A percentile compares a stretch with the other conserved stretches of the same genome.
phyloP scores from a whole-genome alignment of 2,888 invertebrate genomes.

The Coleophora deauratella region DNA sequence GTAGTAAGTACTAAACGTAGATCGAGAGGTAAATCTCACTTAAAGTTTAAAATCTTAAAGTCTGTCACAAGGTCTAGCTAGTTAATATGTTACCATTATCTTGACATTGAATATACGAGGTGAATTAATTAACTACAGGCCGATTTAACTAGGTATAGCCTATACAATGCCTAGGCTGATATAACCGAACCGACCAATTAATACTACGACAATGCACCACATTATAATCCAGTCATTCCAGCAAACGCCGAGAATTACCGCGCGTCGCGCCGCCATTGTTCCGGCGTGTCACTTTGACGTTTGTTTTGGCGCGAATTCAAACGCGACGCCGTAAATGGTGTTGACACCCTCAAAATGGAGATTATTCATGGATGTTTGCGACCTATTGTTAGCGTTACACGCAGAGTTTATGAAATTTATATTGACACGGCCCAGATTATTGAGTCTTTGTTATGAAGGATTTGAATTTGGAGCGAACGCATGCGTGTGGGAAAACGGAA shows the following conservation, averaged over 20 bases:
- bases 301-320: constrained; percentile 57
- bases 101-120: too few relatives aligned
- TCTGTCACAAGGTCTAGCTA: too few relatives aligned
- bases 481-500: constrained; percentile 47
- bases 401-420: constrained; percentile 67
- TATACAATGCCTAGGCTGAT: constrained; percentile 1
- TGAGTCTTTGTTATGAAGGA: constrained; percentile 60
- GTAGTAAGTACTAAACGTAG: too few relatives aligned
- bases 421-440: constrained; percentile 66
- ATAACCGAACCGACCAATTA: constrained; percentile 37
- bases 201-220: constrained; percentile 43
- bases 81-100: too few relatives aligned
- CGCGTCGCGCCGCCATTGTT: constrained; percentile 45
- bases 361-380: constrained; percentile 69
- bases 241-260: constrained; percentile 36
- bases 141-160: too few relatives aligned
- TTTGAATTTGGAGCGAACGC: constrained; percentile 46
- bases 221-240: constrained; percentile 26
- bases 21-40: too few relatives aligned
- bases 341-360: constrained; percentile 68
- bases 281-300: constrained; percentile 46
- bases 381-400: constrained; percentile 55
- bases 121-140: too few relatives aligned
- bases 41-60: too few relatives aligned
- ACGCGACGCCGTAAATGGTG: constrained; percentile 48